These are phyloP conservation scores for Drosophila gaucha DNA, from an alignment of 2,888 invertebrate genomes.

Conservation along the genomic window DNA sequence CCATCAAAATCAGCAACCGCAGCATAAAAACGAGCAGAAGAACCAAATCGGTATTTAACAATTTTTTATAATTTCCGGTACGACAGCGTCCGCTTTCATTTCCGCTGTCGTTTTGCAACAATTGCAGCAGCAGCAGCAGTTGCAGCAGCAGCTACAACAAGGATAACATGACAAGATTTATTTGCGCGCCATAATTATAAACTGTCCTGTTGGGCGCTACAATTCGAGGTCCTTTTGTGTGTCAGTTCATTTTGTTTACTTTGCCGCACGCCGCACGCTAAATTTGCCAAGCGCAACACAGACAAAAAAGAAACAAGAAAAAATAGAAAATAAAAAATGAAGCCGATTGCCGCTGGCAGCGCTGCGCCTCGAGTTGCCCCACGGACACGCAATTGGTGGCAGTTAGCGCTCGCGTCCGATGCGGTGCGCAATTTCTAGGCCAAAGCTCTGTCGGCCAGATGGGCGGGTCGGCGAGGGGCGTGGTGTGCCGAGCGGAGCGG, in stretches of 20 bases:
- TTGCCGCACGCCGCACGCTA: slow-evolving; percentile 55
- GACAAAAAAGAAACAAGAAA: neutral
- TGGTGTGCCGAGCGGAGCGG: neutral
- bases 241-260: slow-evolving; percentile 71
- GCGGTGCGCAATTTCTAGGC: slow-evolving; percentile 72
- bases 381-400: slow-evolving; percentile 47
- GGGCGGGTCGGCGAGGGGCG: neutral
- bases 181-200: slow-evolving; percentile 69
- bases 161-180: slow-evolving; percentile 54
- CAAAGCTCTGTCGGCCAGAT: slow-evolving; percentile 64
- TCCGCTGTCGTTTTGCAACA: slow-evolving; percentile 52
- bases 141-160: slow-evolving; percentile 12
- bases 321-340: slow-evolving; percentile 1
- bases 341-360: slow-evolving; percentile 32
- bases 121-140: slow-evolving; percentile 17
- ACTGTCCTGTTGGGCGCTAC: slow-evolving; percentile 60
- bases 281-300: slow-evolving; percentile 37
- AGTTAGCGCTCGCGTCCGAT: slow-evolving; percentile 41
- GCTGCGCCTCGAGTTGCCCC: slow-evolving; percentile 28
- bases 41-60: slow-evolving; percentile 60
- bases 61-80: slow-evolving; percentile 72
- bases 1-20: slow-evolving; percentile 40
- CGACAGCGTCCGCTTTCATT: slow-evolving; percentile 52
- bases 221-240: slow-evolving; percentile 55
- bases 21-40: slow-evolving; percentile 30